Conservation (phyloP, 2,113 vertebrate genomes). For the Syrrhaptes paradoxus region DNA sequence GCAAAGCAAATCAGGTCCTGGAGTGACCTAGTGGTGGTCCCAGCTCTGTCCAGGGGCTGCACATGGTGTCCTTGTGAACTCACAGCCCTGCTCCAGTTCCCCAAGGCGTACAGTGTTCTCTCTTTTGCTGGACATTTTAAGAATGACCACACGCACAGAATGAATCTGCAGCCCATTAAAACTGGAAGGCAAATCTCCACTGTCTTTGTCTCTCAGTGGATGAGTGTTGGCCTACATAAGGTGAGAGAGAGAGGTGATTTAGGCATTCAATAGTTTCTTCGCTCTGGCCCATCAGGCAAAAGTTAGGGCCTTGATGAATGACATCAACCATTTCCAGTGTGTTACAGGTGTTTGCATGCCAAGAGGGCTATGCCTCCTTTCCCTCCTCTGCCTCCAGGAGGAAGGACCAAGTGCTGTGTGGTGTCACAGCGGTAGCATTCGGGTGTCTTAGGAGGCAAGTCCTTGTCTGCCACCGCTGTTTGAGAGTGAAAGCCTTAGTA, state of each 20-base stretch:
- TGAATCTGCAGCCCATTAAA: not conserved
- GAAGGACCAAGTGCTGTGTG: not conserved
- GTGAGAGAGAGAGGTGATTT: not conserved
- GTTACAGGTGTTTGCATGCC: not conserved
- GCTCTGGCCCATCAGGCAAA: not conserved
- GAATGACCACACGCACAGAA: not conserved
- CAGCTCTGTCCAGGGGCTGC: not conserved
- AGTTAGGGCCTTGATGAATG: not conserved
- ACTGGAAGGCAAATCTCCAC: not conserved
- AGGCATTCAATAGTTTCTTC: not conserved
- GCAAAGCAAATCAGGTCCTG: not conserved
- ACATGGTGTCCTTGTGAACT: not conserved
- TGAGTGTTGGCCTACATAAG: not conserved
- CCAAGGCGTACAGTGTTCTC: not conserved
- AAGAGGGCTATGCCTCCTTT: not conserved
- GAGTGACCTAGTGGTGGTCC: not conserved
- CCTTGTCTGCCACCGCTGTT: not conserved
- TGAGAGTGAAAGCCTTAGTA: not conserved
- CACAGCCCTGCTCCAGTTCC: not conserved
- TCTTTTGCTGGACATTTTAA: not conserved
- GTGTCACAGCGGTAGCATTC: not conserved
- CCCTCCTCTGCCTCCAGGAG: not conserved
- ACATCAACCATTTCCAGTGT: not conserved
- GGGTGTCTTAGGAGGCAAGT: not conserved
- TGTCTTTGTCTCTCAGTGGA: not conserved